Conservation (phyloP, 2,797 vertebrate species). For the Rhinophrynus dorsalis region DNA sequence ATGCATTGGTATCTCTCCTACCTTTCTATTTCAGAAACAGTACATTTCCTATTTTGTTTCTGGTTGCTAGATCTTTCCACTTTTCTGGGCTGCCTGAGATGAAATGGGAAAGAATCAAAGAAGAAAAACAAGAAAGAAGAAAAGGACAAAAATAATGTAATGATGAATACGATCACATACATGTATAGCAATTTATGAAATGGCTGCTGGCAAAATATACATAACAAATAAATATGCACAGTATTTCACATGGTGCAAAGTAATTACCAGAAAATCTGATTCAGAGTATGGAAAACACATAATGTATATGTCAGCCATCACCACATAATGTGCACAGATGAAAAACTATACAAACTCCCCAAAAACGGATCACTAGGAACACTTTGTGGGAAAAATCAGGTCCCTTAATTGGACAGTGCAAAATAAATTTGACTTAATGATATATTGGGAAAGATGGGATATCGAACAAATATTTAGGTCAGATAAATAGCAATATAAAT, state of each 20-base stretch:
- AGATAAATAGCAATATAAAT: too few relatives aligned
- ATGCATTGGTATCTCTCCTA: conserved; percentile 65
- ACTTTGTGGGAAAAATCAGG: too few relatives aligned
- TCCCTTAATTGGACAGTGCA: too few relatives aligned
- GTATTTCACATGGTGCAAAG: neutral
- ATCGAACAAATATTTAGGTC: too few relatives aligned
- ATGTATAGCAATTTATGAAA: conserved; percentile 32
- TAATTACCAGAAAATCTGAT: too few relatives aligned
- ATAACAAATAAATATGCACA: neutral
- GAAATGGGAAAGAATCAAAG: conserved; percentile 70
- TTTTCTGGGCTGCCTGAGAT: conserved; percentile 85
- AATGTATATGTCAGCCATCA: too few relatives aligned
- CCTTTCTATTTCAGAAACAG: conserved; percentile 84
- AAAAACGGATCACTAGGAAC: too few relatives aligned
- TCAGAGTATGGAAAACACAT: too few relatives aligned
- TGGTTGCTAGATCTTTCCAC: conserved; percentile 86
- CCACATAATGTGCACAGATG: too few relatives aligned
- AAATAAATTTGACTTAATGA: too few relatives aligned
- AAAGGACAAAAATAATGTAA: conserved; percentile 56
- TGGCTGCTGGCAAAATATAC: neutral
- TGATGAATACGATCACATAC: conserved; percentile 61
- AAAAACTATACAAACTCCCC: too few relatives aligned
- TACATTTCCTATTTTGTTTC: conserved; percentile 83
- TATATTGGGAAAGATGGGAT: too few relatives aligned
- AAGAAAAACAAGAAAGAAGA: conserved; percentile 67